Percentiles rank a stretch among this genome's conserved stretches.
These are phyloP conservation scores for Bolinopsis microptera DNA, from an alignment of 37 sponge, comb jelly and placozoan genomes.

Conservation along the genomic window DNA sequence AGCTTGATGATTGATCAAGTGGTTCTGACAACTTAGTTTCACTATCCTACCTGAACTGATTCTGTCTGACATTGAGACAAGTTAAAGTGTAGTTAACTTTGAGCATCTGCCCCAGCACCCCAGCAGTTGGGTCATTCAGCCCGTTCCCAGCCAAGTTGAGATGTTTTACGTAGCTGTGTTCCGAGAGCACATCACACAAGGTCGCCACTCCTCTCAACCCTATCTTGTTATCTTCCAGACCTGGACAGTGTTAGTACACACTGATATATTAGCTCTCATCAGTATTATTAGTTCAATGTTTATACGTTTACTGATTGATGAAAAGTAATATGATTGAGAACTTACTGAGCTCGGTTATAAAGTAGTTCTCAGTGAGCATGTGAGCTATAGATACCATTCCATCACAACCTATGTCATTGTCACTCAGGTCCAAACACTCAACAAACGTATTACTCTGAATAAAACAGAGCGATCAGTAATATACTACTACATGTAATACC, in stretches of 20 bases:
- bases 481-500: too few species aligned
- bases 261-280: too few species aligned
- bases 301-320: too few species aligned
- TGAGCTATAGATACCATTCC: background rate
- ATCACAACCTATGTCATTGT: constrained; percentile 44
- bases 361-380: constrained; percentile 65
- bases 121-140: background rate
- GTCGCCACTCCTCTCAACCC: background rate
- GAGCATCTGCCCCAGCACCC: background rate
- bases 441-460: constrained; percentile 34
- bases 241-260: background rate
- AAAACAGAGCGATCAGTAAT: too few species aligned
- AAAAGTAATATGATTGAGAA: too few species aligned
- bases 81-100: constrained; percentile 12
- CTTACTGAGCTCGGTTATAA: constrained; percentile 59
- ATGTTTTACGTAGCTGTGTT: constrained; percentile 8
- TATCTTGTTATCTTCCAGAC: constrained; percentile 48
- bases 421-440: background rate
- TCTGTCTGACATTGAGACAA: background rate
- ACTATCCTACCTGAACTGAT: constrained; percentile 14
- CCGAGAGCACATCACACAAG: constrained; percentile 46
- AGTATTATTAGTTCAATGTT: too few species aligned
- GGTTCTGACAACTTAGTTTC: too few species aligned
- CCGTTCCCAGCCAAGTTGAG: constrained; percentile 53
- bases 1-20: too few species aligned